phyloP scores from a whole-genome alignment of 2,888 invertebrate genomes.

The Aricia artaxerxes region DNA sequence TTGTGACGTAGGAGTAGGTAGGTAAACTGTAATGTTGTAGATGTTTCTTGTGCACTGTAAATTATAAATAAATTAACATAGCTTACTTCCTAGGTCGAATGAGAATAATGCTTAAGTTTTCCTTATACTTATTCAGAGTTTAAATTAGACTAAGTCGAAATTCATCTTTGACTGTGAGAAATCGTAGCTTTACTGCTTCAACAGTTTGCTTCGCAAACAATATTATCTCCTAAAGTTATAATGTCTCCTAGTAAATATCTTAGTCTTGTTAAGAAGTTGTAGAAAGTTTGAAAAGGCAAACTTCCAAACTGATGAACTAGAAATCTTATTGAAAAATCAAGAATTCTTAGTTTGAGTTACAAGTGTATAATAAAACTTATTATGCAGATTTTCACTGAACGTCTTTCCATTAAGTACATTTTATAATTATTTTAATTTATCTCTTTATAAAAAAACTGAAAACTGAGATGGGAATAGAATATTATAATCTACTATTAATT shows the following conservation, averaged over 20 bases:
- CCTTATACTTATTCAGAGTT: too few relatives aligned
- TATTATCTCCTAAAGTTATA: conserved; percentile 27
- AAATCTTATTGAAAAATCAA: conserved; percentile 19
- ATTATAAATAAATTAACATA: too few relatives aligned
- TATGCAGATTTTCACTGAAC: not conserved
- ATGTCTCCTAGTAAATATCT: conserved; percentile 28
- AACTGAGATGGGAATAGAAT: too few relatives aligned
- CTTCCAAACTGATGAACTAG: conserved; percentile 23
- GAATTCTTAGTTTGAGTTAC: conserved; percentile 14
- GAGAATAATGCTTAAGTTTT: too few relatives aligned
- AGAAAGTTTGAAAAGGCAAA: conserved; percentile 28
- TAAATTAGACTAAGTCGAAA: not conserved
- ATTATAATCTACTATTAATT: too few relatives aligned
- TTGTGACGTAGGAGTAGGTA: too few relatives aligned
- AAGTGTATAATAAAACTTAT: conserved; percentile 9
- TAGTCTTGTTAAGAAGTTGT: conserved; percentile 25
- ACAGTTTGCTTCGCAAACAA: conserved; percentile 25
- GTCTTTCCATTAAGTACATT: not conserved
- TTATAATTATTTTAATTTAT: not conserved
- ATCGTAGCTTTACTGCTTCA: not conserved
- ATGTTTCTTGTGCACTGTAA: too few relatives aligned
- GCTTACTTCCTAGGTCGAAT: too few relatives aligned
- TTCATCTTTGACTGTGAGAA: conserved; percentile 17
- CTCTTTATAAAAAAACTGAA: too few relatives aligned
- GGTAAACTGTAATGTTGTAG: too few relatives aligned